A percentile compares a stretch with the other conserved stretches of the same genome.
phyloP scores from a whole-genome alignment of 1,140 invertebrate genomes.

The Diachasmimorpha longicaudata region DNA sequence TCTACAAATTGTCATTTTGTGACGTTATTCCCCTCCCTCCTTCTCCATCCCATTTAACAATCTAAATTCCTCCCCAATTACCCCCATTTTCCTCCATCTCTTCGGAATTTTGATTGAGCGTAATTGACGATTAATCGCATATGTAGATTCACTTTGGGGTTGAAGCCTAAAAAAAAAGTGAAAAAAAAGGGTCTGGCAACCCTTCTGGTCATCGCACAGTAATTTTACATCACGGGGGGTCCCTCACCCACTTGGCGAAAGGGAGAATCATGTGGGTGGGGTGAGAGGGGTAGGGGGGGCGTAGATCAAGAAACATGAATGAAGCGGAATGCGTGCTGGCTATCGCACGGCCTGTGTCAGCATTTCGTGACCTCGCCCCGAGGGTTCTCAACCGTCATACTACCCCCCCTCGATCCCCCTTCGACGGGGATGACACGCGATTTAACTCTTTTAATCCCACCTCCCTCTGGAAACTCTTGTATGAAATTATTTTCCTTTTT shows the following conservation, averaged over 20 bases:
- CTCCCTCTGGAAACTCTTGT: not conserved
- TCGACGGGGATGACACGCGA: not conserved
- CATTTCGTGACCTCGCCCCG: slow-evolving; percentile 55
- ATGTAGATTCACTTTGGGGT: slow-evolving; percentile 11
- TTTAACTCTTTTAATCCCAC: not conserved
- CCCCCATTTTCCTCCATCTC: not conserved
- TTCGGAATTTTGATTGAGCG: slow-evolving; percentile 9
- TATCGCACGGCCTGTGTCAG: slow-evolving; percentile 54
- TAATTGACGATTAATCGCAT: slow-evolving; percentile 16
- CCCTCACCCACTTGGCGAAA: not conserved
- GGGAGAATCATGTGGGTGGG: not conserved
- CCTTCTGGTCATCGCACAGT: not conserved
- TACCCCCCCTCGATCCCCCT: not conserved
- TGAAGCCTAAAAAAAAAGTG: not conserved
- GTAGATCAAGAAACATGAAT: slow-evolving; percentile 58
- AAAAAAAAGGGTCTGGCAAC: not conserved
- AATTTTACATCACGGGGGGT: not conserved
- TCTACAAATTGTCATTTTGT: too few relatives aligned
- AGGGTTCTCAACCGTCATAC: slow-evolving; percentile 47
- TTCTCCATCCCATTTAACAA: not conserved
- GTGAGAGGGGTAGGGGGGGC: slow-evolving; percentile 14
- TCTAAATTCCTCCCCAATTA: not conserved
- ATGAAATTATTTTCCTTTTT: not conserved
- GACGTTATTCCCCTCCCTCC: too few relatives aligned
- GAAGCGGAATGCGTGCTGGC: slow-evolving; percentile 58